phyloP scores from a whole-genome alignment of 2,113 vertebrate species.

The Conger conger region DNA sequence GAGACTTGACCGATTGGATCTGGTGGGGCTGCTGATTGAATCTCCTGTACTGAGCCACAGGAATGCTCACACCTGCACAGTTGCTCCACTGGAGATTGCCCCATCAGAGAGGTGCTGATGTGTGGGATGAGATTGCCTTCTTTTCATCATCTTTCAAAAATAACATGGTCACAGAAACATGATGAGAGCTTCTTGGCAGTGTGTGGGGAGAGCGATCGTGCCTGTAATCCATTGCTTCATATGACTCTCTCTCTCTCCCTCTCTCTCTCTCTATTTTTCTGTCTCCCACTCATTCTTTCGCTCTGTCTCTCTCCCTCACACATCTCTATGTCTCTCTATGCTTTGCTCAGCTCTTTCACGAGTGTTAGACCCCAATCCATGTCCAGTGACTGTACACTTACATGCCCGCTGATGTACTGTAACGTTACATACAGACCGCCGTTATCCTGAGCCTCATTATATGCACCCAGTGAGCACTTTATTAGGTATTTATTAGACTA shows the following conservation, averaged over 20 bases:
- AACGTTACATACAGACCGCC: too few species aligned
- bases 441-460: background rate
- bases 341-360: slow-evolving; percentile 8
- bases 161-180: background rate
- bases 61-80: background rate
- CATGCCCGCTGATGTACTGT: slow-evolving; percentile 2
- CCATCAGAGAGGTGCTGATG: background rate
- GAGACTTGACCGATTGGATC: background rate
- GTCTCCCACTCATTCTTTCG: too few species aligned
- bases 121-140: background rate
- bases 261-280: too few species aligned
- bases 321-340: slow-evolving; percentile 16
- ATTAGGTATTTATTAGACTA: too few species aligned
- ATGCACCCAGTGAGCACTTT: too few species aligned
- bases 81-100: background rate
- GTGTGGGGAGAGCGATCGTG: background rate
- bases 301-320: slow-evolving; percentile 2
- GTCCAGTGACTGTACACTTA: background rate
- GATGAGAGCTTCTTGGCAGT: background rate
- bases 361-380: background rate
- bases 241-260: too few species aligned
- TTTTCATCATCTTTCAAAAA: background rate
- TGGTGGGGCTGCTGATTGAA: background rate
- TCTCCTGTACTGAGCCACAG: background rate
- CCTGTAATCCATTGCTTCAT: background rate